These are phyloP conservation scores for Pantherophis guttatus DNA, from an alignment of 2,113 vertebrate genomes.

Conservation along the genomic window DNA sequence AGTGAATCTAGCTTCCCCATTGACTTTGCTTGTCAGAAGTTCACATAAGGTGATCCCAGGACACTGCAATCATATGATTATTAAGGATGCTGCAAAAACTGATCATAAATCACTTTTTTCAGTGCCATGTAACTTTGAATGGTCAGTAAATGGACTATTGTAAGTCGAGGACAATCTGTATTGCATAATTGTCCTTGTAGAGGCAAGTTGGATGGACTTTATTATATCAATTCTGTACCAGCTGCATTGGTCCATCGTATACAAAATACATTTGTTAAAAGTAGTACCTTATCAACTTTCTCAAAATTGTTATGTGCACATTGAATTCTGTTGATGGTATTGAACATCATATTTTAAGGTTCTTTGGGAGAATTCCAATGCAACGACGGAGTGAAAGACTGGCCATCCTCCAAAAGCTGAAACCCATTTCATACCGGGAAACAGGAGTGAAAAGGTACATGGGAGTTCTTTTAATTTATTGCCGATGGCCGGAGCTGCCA, in stretches of 20 bases:
- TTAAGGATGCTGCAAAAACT: neutral
- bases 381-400: constrained; percentile 3
- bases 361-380: neutral
- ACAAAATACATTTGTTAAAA: neutral
- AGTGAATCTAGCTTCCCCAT: neutral
- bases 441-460: constrained; percentile 2
- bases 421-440: constrained; percentile 2
- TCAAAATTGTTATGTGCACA: neutral
- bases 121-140: neutral
- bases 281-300: neutral
- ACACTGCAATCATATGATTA: neutral
- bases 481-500: too few species aligned
- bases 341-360: neutral
- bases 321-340: neutral
- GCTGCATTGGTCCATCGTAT: neutral
- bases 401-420: neutral
- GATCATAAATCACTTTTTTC: neutral
- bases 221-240: neutral
- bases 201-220: neutral
- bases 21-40: neutral
- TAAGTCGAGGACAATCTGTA: neutral
- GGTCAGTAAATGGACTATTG: neutral
- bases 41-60: neutral
- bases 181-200: neutral
- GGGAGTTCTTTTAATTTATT: neutral